Conservation (phyloP, 2,888 invertebrate species). For the Pyrgus malvae region DNA sequence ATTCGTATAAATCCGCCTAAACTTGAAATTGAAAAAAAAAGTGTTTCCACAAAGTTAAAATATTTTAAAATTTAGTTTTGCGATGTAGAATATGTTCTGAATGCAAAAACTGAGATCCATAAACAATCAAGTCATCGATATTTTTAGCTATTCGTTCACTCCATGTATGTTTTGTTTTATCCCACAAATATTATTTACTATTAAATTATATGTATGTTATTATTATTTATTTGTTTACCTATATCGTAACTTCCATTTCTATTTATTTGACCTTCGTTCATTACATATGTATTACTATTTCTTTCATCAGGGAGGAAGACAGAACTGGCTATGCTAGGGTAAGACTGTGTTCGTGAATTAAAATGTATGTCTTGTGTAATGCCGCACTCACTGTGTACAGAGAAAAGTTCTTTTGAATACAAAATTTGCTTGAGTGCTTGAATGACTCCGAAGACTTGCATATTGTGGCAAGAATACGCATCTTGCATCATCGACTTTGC, state of each 20-base stretch:
- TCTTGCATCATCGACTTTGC: constrained; percentile 54
- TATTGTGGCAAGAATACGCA: constrained; percentile 47
- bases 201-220: constrained; percentile 36
- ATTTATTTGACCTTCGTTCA: constrained; percentile 40
- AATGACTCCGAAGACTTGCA: constrained; percentile 40
- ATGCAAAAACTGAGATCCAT: constrained; percentile 53
- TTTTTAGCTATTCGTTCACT: not conserved
- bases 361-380: constrained; percentile 61
- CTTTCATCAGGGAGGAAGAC: constrained; percentile 83
- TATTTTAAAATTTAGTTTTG: constrained; percentile 10
- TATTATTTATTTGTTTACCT: constrained; percentile 12
- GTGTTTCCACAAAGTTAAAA: not conserved
- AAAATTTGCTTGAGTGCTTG: constrained; percentile 50
- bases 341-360: constrained; percentile 75
- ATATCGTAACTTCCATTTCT: constrained; percentile 37
- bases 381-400: constrained; percentile 53
- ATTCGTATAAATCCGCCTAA: not conserved
- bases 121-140: not conserved
- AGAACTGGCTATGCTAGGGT: constrained; percentile 81
- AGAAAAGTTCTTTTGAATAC: constrained; percentile 40
- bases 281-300: constrained; percentile 66
- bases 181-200: constrained; percentile 28
- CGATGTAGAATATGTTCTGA: constrained; percentile 64
- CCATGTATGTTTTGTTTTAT: not conserved
- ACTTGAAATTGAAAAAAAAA: no score